Conservation (phyloP, 2,797 vertebrate genomes). For the Parambassis ranga region DNA sequence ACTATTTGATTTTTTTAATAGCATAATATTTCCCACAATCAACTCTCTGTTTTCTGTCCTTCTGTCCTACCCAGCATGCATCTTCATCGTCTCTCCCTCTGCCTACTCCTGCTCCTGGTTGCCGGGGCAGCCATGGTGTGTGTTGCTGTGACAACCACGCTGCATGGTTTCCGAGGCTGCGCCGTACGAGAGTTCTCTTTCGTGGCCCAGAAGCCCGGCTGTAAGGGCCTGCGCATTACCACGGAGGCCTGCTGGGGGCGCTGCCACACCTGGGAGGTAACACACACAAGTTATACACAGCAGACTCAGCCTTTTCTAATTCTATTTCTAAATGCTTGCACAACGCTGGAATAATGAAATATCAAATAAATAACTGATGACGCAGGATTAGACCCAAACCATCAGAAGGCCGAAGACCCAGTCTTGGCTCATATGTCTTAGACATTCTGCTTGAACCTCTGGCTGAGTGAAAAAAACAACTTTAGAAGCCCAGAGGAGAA, state of each 20-base stretch:
- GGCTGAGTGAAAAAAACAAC: constrained; percentile 35
- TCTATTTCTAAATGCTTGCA: constrained; percentile 10
- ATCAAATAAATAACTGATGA: constrained; percentile 22
- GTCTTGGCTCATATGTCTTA: background rate
- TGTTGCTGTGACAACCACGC: constrained; percentile 43
- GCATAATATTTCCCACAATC: background rate
- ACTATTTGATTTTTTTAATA: background rate
- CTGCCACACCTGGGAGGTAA: constrained; percentile 83
- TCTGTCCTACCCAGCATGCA: constrained; percentile 58
- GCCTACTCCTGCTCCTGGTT: constrained; percentile 56
- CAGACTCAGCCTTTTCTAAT: background rate
- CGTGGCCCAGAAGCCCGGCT: constrained; percentile 78
- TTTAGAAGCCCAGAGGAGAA: background rate
- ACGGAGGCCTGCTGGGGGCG: constrained; percentile 82
- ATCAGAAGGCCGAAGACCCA: background rate
- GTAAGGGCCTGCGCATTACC: constrained; percentile 69
- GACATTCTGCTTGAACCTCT: background rate
- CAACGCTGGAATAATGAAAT: background rate
- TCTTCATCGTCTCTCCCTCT: constrained; percentile 15
- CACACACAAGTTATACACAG: background rate
- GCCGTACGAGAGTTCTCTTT: constrained; percentile 80
- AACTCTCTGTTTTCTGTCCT: background rate
- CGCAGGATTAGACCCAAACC: constrained; percentile 22
- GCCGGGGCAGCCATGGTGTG: constrained; percentile 35
- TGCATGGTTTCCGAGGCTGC: constrained; percentile 76